These are phyloP conservation scores for Madoqua kirkii DNA, from an alignment of 2,113 vertebrate species.

Conservation along the genomic window DNA sequence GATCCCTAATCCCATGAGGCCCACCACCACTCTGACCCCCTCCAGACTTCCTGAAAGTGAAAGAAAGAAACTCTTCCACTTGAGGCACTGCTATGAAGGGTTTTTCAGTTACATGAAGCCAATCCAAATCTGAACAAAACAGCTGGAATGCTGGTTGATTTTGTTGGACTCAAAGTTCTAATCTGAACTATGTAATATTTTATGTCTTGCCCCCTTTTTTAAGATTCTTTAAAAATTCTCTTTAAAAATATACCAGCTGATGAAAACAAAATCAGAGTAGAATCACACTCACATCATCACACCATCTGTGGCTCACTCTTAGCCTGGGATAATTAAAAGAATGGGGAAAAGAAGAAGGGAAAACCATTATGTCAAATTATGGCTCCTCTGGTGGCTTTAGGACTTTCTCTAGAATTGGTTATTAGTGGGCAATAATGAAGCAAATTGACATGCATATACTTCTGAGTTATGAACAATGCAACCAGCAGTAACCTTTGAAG, in stretches of 20 bases:
- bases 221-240: not conserved
- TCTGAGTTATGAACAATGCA: constrained; percentile 67
- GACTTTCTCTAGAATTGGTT: constrained; percentile 63
- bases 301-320: not conserved
- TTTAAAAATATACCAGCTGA: not conserved
- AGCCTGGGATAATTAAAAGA: not conserved
- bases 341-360: not conserved
- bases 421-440: constrained; percentile 77
- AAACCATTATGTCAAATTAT: constrained; percentile 36
- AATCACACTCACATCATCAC: not conserved
- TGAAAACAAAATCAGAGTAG: not conserved
- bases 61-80: not conserved
- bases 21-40: not conserved
- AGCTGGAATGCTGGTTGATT: not conserved
- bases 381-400: constrained; percentile 43
- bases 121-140: not conserved
- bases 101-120: not conserved
- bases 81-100: not conserved
- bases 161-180: not conserved
- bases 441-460: constrained; percentile 60
- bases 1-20: not conserved
- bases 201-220: not conserved
- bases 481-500: constrained; percentile 79
- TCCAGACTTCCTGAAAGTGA: not conserved
- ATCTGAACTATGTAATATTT: not conserved